These are phyloP conservation scores for Caenorhabditis macrosperma DNA, from an alignment of 2,888 invertebrate species.

Conservation along the genomic window DNA sequence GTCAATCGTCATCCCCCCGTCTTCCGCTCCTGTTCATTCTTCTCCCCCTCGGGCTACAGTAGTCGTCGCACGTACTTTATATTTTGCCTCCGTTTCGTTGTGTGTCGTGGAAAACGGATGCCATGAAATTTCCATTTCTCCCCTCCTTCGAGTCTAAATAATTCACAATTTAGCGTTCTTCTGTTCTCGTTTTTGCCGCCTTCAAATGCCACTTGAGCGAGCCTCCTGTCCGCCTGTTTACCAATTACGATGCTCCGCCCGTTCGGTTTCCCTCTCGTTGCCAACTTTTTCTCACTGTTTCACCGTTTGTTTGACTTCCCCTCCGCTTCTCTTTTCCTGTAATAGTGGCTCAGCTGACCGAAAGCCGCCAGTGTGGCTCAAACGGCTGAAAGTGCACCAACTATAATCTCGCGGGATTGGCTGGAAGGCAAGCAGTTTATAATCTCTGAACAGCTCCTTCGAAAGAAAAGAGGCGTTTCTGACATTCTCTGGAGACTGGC, in stretches of 20 bases:
- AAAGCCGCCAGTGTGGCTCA: background rate
- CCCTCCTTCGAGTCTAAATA: slow-evolving; percentile 11
- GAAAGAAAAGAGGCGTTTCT: slow-evolving; percentile 12
- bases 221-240: too few relatives aligned
- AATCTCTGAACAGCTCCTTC: slow-evolving; percentile 35
- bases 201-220: slow-evolving; percentile 20
- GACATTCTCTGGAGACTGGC: slow-evolving; percentile 35
- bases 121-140: slow-evolving; percentile 20
- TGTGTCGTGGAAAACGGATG: background rate
- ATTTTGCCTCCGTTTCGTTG: background rate
- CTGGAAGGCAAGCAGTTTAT: background rate
- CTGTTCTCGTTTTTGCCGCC: background rate
- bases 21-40: background rate
- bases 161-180: slow-evolving; percentile 17
- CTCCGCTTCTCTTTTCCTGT: background rate
- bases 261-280: background rate
- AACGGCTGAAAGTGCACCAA: background rate
- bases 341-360: background rate
- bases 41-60: background rate
- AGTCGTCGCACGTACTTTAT: slow-evolving; percentile 24
- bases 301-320: background rate
- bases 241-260: slow-evolving; percentile 5
- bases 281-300: background rate
- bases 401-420: background rate
- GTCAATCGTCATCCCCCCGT: background rate